These are phyloP conservation scores for Tiliacea aurago DNA, from an alignment of 2,888 invertebrate genomes.

Conservation along the genomic window DNA sequence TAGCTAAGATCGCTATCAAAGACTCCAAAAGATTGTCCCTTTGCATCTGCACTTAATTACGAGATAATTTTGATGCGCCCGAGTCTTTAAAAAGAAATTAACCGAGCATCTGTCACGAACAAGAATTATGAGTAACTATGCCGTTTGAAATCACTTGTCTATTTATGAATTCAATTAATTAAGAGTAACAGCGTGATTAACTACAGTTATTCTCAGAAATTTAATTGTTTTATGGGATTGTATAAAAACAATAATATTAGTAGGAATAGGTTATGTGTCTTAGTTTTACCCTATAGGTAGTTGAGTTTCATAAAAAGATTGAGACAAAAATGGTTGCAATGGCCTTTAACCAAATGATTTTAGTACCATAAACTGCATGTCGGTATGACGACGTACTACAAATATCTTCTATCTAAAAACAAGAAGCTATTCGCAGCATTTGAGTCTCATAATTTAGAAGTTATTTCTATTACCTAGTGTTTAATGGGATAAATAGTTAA, in stretches of 20 bases:
- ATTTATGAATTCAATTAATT: conserved; percentile 73
- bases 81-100: conserved; percentile 52
- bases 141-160: conserved; percentile 66
- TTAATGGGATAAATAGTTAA: no score
- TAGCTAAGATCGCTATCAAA: conserved; percentile 15
- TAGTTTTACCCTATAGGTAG: no score
- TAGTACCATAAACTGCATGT: no score
- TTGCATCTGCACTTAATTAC: conserved; percentile 64
- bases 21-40: neutral
- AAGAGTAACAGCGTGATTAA: conserved; percentile 51
- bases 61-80: conserved; percentile 33
- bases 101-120: conserved; percentile 52
- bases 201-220: conserved; percentile 17
- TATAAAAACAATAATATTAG: neutral
- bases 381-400: no score
- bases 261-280: no score
- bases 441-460: no score
- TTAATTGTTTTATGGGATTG: neutral
- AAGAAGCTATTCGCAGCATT: no score
- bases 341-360: no score
- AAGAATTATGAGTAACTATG: conserved; percentile 59
- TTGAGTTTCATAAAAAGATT: no score
- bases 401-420: no score
- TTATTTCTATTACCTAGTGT: no score
- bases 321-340: no score